Conservation (phyloP, 1,140 invertebrate species). For the Leguminivora glycinivorella region DNA sequence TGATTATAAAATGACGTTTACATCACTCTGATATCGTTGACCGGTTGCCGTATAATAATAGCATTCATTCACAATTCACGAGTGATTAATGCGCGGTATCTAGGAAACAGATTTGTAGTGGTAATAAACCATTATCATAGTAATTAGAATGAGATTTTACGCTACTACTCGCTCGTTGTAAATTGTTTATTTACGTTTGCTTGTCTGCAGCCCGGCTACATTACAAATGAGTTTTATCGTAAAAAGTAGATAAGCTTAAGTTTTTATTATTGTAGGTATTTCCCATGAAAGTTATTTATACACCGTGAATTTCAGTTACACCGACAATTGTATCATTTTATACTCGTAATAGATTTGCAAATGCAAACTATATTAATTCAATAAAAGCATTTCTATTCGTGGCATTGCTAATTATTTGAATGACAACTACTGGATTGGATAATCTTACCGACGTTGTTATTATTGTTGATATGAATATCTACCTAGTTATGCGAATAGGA, state of each 20-base stretch:
- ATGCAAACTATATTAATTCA: not conserved
- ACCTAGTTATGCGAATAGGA: not conserved
- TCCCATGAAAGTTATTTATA: not conserved
- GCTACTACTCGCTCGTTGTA: conserved; percentile 64
- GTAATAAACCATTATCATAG: conserved; percentile 74
- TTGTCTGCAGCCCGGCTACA: conserved; percentile 29
- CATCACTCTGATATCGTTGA: conserved; percentile 72
- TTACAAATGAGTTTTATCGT: conserved; percentile 29
- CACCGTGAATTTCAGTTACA: not conserved
- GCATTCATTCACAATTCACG: conserved; percentile 68
- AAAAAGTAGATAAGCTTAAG: conserved; percentile 10
- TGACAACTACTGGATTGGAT: not conserved
- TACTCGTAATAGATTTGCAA: not conserved
- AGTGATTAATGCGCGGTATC: conserved; percentile 73
- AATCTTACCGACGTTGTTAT: not conserved
- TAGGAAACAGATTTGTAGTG: conserved; percentile 74
- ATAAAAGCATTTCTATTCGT: not conserved
- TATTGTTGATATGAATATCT: not conserved
- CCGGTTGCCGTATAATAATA: conserved; percentile 69
- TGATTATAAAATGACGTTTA: conserved; percentile 77
- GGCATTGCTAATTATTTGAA: not conserved
- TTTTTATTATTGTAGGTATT: conserved; percentile 6
- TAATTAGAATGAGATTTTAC: conserved; percentile 74
- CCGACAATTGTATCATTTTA: too few relatives aligned
- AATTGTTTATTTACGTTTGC: conserved; percentile 60